A percentile compares a stretch with the other conserved stretches of the same genome.
Evolutionary conservation across 2,113 vertebrate genomes (phyloP).

Genomic region (Emydocephalus ijimae): DNA sequence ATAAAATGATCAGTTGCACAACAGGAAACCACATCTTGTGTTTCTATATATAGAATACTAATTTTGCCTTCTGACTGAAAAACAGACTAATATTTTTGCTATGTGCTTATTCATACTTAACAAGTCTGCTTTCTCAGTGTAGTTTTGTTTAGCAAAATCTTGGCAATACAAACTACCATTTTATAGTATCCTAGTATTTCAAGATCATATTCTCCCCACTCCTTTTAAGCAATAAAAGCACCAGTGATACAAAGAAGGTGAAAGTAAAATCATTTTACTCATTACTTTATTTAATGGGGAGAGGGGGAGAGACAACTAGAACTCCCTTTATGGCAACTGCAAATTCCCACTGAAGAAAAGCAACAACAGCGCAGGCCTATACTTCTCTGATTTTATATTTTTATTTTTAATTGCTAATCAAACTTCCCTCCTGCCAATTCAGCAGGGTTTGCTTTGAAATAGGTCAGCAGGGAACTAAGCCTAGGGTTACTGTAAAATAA

Average conservation of each 20-base stretch:
- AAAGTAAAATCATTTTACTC: background rate
- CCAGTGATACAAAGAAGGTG: background rate
- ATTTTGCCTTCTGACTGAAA: background rate
- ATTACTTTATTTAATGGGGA: background rate
- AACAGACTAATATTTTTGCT: background rate
- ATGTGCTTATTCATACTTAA: background rate
- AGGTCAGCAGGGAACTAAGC: background rate
- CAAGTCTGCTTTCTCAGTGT: background rate
- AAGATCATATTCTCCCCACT: background rate
- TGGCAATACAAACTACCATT: background rate
- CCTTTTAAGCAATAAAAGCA: background rate
- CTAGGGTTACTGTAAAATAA: background rate
- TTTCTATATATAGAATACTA: conserved; percentile 7
- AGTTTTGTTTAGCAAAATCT: background rate
- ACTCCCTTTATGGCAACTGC: background rate
- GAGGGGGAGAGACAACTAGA: background rate
- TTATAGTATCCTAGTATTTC: background rate
- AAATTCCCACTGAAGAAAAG: accelerated
- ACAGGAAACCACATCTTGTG: conserved; percentile 19
- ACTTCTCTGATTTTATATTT: background rate
- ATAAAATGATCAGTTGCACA: background rate
- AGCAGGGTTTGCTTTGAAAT: background rate
- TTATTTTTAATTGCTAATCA: background rate
- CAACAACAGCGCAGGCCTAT: background rate
- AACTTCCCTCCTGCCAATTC: background rate